Percentiles rank a stretch among this genome's conserved stretches.
These are phyloP conservation scores for Amphipyra berbera DNA, from an alignment of 2,888 invertebrate genomes.

Conservation along the genomic window DNA sequence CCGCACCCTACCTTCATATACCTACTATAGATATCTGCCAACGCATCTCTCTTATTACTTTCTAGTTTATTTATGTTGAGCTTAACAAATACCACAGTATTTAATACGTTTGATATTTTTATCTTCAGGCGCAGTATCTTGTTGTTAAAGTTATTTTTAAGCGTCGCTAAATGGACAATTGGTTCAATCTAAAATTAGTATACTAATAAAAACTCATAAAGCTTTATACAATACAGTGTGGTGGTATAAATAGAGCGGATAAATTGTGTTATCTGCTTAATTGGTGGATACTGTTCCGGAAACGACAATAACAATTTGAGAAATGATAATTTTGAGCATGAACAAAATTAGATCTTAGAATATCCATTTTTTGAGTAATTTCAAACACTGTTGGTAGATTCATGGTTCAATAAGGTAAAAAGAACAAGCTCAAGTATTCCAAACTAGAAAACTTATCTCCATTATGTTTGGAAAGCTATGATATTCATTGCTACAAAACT, in stretches of 20 bases:
- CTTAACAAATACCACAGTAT: conserved; percentile 26
- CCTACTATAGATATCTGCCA: background rate
- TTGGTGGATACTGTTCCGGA: conserved; percentile 3
- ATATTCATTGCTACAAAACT: conserved; percentile 22
- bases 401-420: background rate
- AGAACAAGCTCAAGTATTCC: background rate
- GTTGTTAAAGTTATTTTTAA: conserved; percentile 45
- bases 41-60: conserved; percentile 22
- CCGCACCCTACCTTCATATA: conserved; percentile 1
- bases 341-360: too few species aligned
- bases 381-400: background rate
- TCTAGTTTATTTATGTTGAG: conserved; percentile 23
- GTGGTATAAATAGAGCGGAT: conserved; percentile 15
- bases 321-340: too few species aligned
- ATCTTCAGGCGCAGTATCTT: conserved; percentile 17
- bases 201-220: conserved; percentile 23
- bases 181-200: conserved; percentile 36
- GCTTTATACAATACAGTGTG: conserved; percentile 4
- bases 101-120: conserved; percentile 37
- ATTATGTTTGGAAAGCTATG: conserved; percentile 13
- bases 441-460: background rate
- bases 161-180: conserved; percentile 38
- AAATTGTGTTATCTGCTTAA: conserved; percentile 7
- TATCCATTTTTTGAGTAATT: background rate
- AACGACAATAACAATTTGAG: background rate